phyloP scores from a whole-genome alignment of 1,140 invertebrate genomes.

The Caenorhabditis briggsae region DNA sequence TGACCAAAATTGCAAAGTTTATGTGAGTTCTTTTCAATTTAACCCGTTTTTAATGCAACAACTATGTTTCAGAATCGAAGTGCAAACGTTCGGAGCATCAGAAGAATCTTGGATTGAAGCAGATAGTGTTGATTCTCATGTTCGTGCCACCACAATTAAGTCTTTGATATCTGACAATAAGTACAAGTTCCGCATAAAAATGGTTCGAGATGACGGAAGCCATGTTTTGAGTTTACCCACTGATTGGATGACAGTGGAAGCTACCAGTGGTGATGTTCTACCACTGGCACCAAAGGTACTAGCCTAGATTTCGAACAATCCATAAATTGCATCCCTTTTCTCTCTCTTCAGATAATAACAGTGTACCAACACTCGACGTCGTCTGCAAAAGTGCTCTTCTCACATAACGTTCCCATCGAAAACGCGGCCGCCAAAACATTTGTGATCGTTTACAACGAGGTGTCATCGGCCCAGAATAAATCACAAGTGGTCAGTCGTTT shows the following conservation, averaged over 20 bases:
- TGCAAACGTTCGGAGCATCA: slow-evolving; percentile 13
- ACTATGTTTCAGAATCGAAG: slow-evolving; percentile 51
- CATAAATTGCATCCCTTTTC: background rate
- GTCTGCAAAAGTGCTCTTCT: slow-evolving; percentile 39
- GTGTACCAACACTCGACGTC: background rate
- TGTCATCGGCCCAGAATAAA: slow-evolving; percentile 36
- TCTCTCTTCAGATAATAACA: slow-evolving; percentile 39
- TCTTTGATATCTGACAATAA: slow-evolving; percentile 52
- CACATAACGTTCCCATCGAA: slow-evolving; percentile 38
- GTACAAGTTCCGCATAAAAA: slow-evolving; percentile 51
- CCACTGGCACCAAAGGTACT: slow-evolving; percentile 53
- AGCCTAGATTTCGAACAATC: background rate
- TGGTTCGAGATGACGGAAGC: slow-evolving; percentile 55
- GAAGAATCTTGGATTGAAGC: slow-evolving; percentile 58
- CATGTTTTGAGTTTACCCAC: slow-evolving; percentile 45
- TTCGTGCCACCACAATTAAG: slow-evolving; percentile 58
- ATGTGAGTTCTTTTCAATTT: slow-evolving; percentile 27
- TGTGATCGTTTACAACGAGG: slow-evolving; percentile 56
- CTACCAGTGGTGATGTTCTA: slow-evolving; percentile 46
- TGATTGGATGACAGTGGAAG: slow-evolving; percentile 57
- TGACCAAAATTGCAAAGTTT: slow-evolving; percentile 52
- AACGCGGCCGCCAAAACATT: slow-evolving; percentile 57
- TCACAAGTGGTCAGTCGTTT: slow-evolving; percentile 50
- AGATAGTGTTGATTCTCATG: slow-evolving; percentile 55
- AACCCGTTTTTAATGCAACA: background rate